Evolutionary conservation across 2,113 vertebrate species (phyloP), one percentile per base, ranked within the genome.

Genomic region (Amia ocellicauda): DNA sequence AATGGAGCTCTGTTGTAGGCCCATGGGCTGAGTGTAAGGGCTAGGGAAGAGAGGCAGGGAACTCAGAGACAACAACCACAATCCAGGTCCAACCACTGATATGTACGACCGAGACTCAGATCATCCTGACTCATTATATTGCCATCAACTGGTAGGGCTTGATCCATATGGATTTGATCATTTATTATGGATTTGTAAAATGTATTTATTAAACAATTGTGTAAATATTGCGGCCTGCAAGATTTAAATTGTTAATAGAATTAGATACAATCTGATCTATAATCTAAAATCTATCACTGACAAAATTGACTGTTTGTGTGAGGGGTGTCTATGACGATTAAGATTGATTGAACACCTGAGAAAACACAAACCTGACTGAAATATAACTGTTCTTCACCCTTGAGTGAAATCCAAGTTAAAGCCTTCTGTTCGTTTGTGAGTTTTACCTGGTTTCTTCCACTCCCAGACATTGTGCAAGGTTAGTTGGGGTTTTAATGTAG

Each of bases 1-100:
- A 82, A 68, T 86, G 66, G 73, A 87, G 74, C 83, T 90, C 67
- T 91, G 89, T 71, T 89, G 86, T 31, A 78, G 81, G 73, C 79
- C 78, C 1, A 76, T 77, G 66, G 74, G 72, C 41, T 81, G 78
- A 50, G 75, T 72, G 66, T 70, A 76, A 43, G 80, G 82, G 24
- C 0, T 56, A 55, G 52, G 17, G 19, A 23, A 66, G 64, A 1
- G 60, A 53, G 19, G 31, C 19, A 52, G n/a, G 13, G 19, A 40
- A 45, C 47, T 55, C 45, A 45, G 20, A 54, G 27, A 63, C 45
- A 58, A 14, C 24, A 20, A n/a, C 19, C 13, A 41, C 47, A 29
- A 41, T 17, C 7, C 31, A 26, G 10, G 42, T 54, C 9, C 47
- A 52, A 36, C 31, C 31, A 36, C 5, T 5, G 31, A 36, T 5